Evolutionary conservation across 2,888 invertebrate genomes (phyloP).

Genomic region (Drosophila borborema): DNA sequence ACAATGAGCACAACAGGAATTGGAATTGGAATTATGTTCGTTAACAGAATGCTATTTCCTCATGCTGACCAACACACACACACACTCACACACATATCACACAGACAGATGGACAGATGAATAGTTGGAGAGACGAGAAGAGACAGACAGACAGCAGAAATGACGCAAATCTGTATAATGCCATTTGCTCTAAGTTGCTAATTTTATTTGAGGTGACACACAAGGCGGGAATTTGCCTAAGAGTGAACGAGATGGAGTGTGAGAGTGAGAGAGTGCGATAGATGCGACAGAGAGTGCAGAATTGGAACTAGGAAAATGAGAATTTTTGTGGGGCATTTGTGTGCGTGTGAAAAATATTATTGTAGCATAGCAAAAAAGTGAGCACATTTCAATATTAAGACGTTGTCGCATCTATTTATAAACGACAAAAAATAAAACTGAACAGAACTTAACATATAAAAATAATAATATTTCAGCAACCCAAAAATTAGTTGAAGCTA

Average conservation of each 20-base stretch:
- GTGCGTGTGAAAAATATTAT: conserved; percentile 60
- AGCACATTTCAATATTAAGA: conserved; percentile 61
- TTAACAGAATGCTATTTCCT: conserved; percentile 37
- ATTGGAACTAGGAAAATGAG: conserved; percentile 41
- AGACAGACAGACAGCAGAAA: conserved; percentile 46
- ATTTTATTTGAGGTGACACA: conserved; percentile 82
- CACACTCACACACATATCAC: neutral
- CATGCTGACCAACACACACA: conserved; percentile 20
- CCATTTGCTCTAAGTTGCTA: conserved; percentile 76
- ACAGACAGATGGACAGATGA: conserved; percentile 6
- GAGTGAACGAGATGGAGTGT: conserved; percentile 5
- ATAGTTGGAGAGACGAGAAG: neutral
- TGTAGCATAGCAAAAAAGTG: conserved; percentile 55
- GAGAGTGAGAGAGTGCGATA: conserved; percentile 5
- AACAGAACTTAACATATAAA: conserved; percentile 51
- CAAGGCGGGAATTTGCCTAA: conserved; percentile 70
- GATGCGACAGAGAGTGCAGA: conserved; percentile 8
- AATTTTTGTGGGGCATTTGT: conserved; percentile 19
- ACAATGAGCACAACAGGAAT: conserved; percentile 28
- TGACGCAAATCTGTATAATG: conserved; percentile 78
- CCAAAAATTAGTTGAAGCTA: conserved; percentile 82
- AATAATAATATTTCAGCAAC: conserved; percentile 59
- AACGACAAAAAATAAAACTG: conserved; percentile 27
- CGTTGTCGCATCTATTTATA: conserved; percentile 68
- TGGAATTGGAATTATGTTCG: conserved; percentile 45